Evolutionary conservation across 1,140 invertebrate species (phyloP).

Genomic region (Radopholus similis): DNA sequence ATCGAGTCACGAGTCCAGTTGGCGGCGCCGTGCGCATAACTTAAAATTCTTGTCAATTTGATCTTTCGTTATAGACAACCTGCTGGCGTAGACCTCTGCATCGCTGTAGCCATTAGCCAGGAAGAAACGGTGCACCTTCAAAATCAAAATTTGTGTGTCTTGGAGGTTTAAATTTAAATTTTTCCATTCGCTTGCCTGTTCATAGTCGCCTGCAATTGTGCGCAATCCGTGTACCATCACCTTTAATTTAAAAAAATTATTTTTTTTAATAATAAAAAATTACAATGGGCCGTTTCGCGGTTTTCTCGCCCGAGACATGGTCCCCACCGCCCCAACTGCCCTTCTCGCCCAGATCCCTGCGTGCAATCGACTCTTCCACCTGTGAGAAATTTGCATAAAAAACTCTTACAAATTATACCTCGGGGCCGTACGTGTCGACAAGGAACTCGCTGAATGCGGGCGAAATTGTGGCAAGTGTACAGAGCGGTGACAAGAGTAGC

Average conservation of each 20-base stretch:
- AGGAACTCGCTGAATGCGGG: constrained; percentile 11
- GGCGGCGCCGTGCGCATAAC: constrained; percentile 18
- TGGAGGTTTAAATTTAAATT: background rate
- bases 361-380: constrained; percentile 7
- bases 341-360: constrained; percentile 10
- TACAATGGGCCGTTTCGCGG: background rate
- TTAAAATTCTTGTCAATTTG: too few relatives aligned
- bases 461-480: constrained; percentile 6
- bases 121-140: constrained; percentile 13
- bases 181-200: background rate
- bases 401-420: too few relatives aligned
- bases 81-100: constrained; percentile 25
- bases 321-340: constrained; percentile 18
- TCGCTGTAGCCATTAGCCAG: constrained; percentile 14
- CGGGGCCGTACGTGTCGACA: background rate
- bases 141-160: constrained; percentile 1
- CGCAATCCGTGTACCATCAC: constrained; percentile 2
- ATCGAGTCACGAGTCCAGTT: constrained; percentile 16
- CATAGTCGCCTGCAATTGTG: background rate
- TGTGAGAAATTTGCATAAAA: too few relatives aligned
- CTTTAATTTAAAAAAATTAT: background rate
- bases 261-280: background rate
- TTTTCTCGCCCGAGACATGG: background rate
- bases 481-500: background rate
- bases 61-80: too few relatives aligned